Conservation (phyloP, 1,140 invertebrate species). For the Manduca sexta region DNA sequence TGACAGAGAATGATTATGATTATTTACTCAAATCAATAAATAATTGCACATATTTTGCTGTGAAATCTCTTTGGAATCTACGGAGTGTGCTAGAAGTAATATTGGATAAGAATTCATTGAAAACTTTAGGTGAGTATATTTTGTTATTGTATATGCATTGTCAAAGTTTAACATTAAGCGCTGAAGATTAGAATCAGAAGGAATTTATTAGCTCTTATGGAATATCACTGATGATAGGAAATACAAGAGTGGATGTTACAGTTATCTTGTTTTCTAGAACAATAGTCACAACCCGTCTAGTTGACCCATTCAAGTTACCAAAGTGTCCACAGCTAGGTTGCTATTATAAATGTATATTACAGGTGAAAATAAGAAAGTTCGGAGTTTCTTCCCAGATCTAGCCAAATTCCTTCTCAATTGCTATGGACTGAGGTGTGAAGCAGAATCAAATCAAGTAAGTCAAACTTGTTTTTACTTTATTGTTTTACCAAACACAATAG, state of each 20-base stretch:
- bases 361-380: slow-evolving; percentile 57
- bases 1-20: slow-evolving; percentile 28
- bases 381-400: slow-evolving; percentile 51
- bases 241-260: too few relatives aligned
- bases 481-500: neutral
- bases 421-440: slow-evolving; percentile 51
- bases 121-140: slow-evolving; percentile 34
- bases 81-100: slow-evolving; percentile 49
- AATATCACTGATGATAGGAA: too few relatives aligned
- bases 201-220: too few relatives aligned
- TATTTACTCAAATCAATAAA: slow-evolving; percentile 55
- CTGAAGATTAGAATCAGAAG: too few relatives aligned
- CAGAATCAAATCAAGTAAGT: slow-evolving; percentile 19
- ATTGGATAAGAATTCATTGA: slow-evolving; percentile 58
- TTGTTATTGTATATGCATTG: too few relatives aligned
- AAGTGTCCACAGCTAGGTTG: too few relatives aligned
- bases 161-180: too few relatives aligned
- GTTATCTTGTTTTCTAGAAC: too few relatives aligned
- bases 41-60: slow-evolving; percentile 64
- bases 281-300: too few relatives aligned
- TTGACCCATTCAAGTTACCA: too few relatives aligned
- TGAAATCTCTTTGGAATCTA: slow-evolving; percentile 57
- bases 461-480: neutral
- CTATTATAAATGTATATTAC: neutral
- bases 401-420: slow-evolving; percentile 58